Percentiles rank a stretch among this genome's conserved stretches.
phyloP scores from a whole-genome alignment of 2,888 invertebrate genomes.

The Itoplectis maculator region DNA sequence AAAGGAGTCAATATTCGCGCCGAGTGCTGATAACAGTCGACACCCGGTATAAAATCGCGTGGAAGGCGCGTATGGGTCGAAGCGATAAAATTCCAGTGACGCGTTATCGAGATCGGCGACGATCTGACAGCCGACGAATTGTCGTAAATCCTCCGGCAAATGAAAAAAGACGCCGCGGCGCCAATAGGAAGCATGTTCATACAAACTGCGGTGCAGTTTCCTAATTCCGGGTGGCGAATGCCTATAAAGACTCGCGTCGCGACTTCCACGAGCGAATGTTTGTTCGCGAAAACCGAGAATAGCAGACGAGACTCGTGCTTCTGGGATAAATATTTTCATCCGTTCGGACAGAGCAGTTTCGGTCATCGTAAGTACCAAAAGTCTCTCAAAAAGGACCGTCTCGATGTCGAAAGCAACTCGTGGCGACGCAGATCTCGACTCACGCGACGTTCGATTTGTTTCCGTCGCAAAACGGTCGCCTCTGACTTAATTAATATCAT shows the following conservation, averaged over 20 bases:
- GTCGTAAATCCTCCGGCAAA: neutral
- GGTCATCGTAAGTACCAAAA: neutral
- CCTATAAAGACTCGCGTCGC: neutral
- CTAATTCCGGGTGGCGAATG: conserved; percentile 5
- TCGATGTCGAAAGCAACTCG: neutral
- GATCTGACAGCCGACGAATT: neutral
- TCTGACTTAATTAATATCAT: too few species aligned
- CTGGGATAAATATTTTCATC: conserved; percentile 37
- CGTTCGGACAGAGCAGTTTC: neutral
- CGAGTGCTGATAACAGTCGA: too few species aligned
- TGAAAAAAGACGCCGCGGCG: neutral
- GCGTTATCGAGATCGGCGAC: neutral
- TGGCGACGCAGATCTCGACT: neutral
- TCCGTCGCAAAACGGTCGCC: too few species aligned
- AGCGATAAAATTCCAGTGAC: conserved; percentile 3
- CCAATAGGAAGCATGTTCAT: neutral
- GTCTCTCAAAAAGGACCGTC: neutral
- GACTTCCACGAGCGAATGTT: neutral
- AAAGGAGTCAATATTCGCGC: neutral
- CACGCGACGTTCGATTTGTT: too few species aligned
- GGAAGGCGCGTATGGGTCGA: neutral
- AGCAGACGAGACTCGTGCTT: conserved; percentile 11
- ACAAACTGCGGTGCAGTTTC: neutral
- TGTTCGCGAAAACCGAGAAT: conserved; percentile 24
- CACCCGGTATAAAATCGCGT: too few species aligned